Evolutionary conservation across 2,888 invertebrate genomes (phyloP).

Genomic region (Subacronicta megacephala): DNA sequence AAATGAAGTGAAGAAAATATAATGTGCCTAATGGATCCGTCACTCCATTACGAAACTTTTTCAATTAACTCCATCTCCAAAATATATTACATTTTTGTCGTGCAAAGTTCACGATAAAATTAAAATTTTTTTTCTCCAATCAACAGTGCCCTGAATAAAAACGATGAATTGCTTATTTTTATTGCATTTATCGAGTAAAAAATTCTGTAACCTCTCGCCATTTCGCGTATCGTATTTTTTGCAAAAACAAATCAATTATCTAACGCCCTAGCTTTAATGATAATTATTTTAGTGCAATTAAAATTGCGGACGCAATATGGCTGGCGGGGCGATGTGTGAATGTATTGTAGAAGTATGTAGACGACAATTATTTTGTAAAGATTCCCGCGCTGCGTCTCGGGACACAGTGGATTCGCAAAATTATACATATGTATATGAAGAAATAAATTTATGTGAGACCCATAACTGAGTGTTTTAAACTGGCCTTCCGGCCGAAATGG

Average conservation of each 20-base stretch:
- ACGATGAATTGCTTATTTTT: slow-evolving; percentile 50
- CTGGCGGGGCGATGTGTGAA: slow-evolving; percentile 76
- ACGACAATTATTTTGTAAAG: slow-evolving; percentile 84
- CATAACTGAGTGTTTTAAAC: slow-evolving; percentile 61
- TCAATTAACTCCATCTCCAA: slow-evolving; percentile 55
- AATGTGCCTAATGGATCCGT: slow-evolving; percentile 48
- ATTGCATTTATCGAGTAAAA: slow-evolving; percentile 46
- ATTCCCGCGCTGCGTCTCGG: slow-evolving; percentile 86
- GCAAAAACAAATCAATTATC: slow-evolving; percentile 50
- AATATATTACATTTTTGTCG: slow-evolving; percentile 40
- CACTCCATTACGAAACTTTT: slow-evolving; percentile 56
- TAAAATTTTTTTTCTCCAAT: slow-evolving; percentile 37
- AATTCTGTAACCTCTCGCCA: slow-evolving; percentile 56
- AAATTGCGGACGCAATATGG: slow-evolving; percentile 77
- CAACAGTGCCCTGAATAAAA: slow-evolving; percentile 44
- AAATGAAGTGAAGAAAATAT: slow-evolving; percentile 35
- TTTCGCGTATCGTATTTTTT: slow-evolving; percentile 63
- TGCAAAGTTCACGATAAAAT: slow-evolving; percentile 24
- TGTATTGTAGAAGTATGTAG: slow-evolving; percentile 84
- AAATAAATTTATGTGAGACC: slow-evolving; percentile 90
- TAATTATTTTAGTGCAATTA: slow-evolving; percentile 83
- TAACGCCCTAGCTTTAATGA: slow-evolving; percentile 75
- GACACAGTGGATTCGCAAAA: slow-evolving; percentile 89
- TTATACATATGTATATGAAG: slow-evolving; percentile 90
- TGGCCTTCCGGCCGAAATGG: background rate